Base-by-base conservation (phyloP, 2,797 vertebrate genomes). In the Syngnathus acus region DNA sequence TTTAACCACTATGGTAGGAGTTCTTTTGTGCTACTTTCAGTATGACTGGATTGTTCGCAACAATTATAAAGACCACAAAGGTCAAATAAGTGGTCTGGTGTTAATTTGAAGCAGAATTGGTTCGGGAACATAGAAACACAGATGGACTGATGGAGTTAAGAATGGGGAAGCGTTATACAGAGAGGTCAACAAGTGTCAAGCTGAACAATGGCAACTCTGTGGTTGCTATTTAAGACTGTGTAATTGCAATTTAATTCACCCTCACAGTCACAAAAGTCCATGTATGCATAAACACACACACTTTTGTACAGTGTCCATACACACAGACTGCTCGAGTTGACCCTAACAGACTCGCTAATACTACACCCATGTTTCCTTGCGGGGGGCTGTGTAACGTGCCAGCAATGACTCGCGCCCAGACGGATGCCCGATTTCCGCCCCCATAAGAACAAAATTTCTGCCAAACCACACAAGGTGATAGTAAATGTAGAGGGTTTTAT, bases 401-500 rank as follows among this genome's bases (percentile, higher is more conserved):
- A 89, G 83, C 82, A 80, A 80, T 78, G 78, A 82, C 80, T 76
- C 72, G 58, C 77, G 82, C 86, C 86, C 86, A 90, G 89, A 88
- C 87, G 65, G 84, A 88, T 90, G 86, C 84, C 87, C 80, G 68
- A 68, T 84, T 70, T 67, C 87, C 81, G 63, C 82, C 84, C 82
- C 84, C 81, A 50, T 82, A 79, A 75, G 68, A 82, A 66, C 82
- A 72, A 67, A 78, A 79, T 80, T 74, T 67, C 81, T 86, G 86
- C 86, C 83, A 88, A 91, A 87, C 89, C 89, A 90, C 89, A 91
- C 88, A 90, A 76, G 85, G 85, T 89, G 89, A 90, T 87, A 87
- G 83, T 81, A 87, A 83, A 85, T 76, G 75, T 77, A 67, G 66
- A 77, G 68, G 50, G 69, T 76, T 83, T 68, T 73, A 75, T 74